These are phyloP conservation scores for Furnarius figulus DNA, from an alignment of 2,113 vertebrate species.

Conservation along the genomic window DNA sequence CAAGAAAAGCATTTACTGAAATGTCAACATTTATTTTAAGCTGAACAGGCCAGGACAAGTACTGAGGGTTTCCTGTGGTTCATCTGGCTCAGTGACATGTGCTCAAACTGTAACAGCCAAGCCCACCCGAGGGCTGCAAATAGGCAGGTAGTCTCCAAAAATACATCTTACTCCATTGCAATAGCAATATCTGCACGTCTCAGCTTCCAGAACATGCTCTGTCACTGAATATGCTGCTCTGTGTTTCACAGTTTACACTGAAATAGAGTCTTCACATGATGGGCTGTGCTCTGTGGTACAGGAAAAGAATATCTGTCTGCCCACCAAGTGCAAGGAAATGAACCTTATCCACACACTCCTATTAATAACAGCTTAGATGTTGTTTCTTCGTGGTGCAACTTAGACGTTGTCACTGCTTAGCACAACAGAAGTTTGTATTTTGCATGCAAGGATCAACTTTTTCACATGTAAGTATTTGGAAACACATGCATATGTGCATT, in stretches of 20 bases:
- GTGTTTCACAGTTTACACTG: neutral
- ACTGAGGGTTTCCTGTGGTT: slow-evolving; percentile 16
- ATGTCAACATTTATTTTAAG: neutral
- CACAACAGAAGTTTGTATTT: neutral
- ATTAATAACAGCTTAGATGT: neutral
- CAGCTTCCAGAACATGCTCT: neutral
- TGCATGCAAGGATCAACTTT: rapidly evolving
- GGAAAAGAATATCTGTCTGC: neutral
- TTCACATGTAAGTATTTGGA: neutral
- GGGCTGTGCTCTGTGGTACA: neutral
- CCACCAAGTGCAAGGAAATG: neutral
- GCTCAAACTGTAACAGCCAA: neutral
- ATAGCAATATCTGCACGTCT: neutral
- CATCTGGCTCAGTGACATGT: neutral
- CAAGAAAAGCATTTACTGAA: neutral
- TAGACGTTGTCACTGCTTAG: neutral
- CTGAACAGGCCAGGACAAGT: neutral
- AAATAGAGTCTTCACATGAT: neutral
- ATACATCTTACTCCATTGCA: neutral
- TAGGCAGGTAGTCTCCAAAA: neutral
- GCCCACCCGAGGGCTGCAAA: neutral
- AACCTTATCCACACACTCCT: neutral
- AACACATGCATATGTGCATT: neutral
- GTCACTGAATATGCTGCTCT: neutral
- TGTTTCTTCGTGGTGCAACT: neutral